A percentile compares a stretch with the other conserved stretches of the same genome.
Conservation (phyloP, 2,888 invertebrate genomes). For the Uloborus plumipes region DNA sequence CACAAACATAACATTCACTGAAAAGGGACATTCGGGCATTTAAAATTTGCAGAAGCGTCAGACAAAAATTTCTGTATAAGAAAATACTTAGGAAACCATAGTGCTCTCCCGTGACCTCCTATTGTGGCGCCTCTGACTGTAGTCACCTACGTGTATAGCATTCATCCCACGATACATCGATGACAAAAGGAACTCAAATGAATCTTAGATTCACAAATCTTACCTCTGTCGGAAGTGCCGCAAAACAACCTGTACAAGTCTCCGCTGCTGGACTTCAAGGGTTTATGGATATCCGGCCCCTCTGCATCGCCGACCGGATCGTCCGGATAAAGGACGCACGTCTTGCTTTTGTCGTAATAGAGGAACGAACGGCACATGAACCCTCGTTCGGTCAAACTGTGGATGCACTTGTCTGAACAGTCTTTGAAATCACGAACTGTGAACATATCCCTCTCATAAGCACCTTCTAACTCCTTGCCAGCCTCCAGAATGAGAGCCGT, state of each 20-base stretch:
- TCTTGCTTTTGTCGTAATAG: conserved; percentile 87
- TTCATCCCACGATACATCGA: too few species aligned
- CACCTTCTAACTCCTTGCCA: conserved; percentile 66
- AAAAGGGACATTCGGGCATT: too few species aligned
- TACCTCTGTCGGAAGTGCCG: conserved; percentile 66
- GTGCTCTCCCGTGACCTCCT: too few species aligned
- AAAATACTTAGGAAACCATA: too few species aligned
- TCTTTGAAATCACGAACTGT: conserved; percentile 65
- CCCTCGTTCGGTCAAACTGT: conserved; percentile 66
- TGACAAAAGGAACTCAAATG: too few species aligned
- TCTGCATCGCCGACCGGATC: conserved; percentile 73
- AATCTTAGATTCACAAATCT: background rate
- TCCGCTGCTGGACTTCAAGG: conserved; percentile 66
- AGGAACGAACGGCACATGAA: conserved; percentile 78
- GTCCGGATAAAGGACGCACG: conserved; percentile 91
- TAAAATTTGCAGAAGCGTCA: too few species aligned
- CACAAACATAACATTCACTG: too few species aligned
- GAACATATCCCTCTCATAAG: conserved; percentile 66
- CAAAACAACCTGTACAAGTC: conserved; percentile 67
- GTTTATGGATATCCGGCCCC: conserved; percentile 52
- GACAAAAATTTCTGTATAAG: too few species aligned
- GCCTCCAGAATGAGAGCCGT: conserved; percentile 67
- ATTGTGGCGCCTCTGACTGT: too few species aligned
- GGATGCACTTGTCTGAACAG: conserved; percentile 66
- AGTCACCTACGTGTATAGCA: too few species aligned